Conservation (phyloP, 2,113 vertebrate genomes). For the Microcebus jonahi region DNA sequence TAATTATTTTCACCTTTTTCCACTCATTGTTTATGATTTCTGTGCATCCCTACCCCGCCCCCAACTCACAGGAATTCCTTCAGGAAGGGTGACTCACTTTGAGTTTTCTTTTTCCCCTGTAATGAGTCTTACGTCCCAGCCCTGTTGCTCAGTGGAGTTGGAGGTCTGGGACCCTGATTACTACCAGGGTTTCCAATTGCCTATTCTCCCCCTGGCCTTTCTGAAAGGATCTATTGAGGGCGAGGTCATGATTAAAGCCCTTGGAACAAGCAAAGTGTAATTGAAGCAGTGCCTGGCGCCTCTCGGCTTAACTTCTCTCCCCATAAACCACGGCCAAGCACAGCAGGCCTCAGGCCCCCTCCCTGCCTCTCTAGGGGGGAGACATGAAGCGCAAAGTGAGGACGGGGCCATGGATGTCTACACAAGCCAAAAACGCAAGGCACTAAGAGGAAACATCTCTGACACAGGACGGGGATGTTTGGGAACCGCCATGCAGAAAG, state of each 20-base stretch:
- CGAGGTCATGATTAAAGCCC: slow-evolving; percentile 82
- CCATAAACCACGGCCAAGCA: slow-evolving; percentile 52
- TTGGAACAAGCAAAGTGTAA: slow-evolving; percentile 76
- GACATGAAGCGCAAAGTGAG: slow-evolving; percentile 22
- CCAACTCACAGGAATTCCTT: slow-evolving; percentile 45
- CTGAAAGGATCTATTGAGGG: slow-evolving; percentile 77
- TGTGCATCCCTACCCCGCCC: slow-evolving; percentile 20
- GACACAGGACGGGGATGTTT: not conserved
- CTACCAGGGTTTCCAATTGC: slow-evolving; percentile 71
- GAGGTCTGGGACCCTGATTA: slow-evolving; percentile 75
- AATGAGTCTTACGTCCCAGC: slow-evolving; percentile 56
- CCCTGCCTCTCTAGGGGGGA: not conserved
- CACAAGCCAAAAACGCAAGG: not conserved
- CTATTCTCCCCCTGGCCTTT: slow-evolving; percentile 72
- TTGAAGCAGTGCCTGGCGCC: slow-evolving; percentile 77
- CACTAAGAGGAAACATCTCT: not conserved
- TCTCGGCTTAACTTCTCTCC: slow-evolving; percentile 61
- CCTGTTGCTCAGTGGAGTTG: slow-evolving; percentile 71
- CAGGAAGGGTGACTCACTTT: slow-evolving; percentile 65
- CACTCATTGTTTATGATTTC: slow-evolving; percentile 77
- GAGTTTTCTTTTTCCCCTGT: slow-evolving; percentile 60
- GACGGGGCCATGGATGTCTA: not conserved
- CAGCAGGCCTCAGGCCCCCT: slow-evolving; percentile 36
- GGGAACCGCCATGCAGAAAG: slow-evolving; percentile 10
- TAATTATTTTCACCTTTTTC: slow-evolving; percentile 85